Evolutionary conservation across 2,888 invertebrate genomes (phyloP), one percentile per base, ranked within the genome.

Genomic region (Unio pictorum): DNA sequence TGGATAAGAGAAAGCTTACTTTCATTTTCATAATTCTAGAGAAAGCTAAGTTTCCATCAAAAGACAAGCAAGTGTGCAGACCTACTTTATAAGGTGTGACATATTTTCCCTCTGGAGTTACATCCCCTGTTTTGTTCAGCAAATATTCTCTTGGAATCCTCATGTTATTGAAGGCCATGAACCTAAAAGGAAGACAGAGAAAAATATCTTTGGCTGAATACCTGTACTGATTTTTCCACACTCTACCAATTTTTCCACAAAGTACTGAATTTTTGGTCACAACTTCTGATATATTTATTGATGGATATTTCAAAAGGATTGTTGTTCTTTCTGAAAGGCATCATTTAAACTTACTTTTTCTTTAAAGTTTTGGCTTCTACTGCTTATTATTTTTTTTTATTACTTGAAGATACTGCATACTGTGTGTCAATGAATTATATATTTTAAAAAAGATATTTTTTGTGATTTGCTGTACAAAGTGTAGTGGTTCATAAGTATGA

Each of bases 111-210:
- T 95, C 95, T 7, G 94, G 93, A 0, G 95, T 95, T 26, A 98
- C 95, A 89, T 97, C 96, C 8, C 95, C 97, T 0, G 95, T 96
- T 81, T 95, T 93, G 90, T 97, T 97, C 67, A 98, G 91, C 0
- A 97, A 91, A 88, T 95, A 94, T 85, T 94, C 95, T 67, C 95
- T 93, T 1, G 96, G 95, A 90, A 98, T 95, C 85, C 95, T 93
- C 90, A 95, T 96, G 83, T 95, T 93, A 87, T 95, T 93, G 91
- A 97, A 97, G 91, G 95, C 93, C 76, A 96, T 93, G 89, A 96
- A 96, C 18, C 95, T 95, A 89, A 15, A 45, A 11, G 45, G 45
- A 45, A 45, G 15, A 45, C 15, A 45, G 15, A 30, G 30, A 11
- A 45, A 45, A 45, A 45, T 45, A 45, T 45, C 45, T 45, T 15